Conservation (phyloP, 2,797 vertebrate genomes). For the Acropternis orthonyx region DNA sequence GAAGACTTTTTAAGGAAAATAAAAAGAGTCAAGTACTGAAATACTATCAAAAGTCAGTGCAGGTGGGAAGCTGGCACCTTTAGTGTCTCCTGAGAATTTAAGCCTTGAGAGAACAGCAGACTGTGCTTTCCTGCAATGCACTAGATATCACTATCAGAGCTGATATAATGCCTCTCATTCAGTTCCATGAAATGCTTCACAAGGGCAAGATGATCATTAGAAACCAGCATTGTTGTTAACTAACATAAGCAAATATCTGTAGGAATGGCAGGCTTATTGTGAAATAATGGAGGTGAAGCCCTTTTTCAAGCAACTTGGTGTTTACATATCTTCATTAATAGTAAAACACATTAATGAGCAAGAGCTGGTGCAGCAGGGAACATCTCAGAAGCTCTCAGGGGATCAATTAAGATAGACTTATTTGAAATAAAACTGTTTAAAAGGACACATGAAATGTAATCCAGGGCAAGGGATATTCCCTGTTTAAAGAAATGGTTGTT, state of each 20-base stretch:
- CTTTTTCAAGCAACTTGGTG: not conserved
- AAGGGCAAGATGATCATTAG: not conserved
- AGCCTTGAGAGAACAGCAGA: not conserved
- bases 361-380: constrained; percentile 26
- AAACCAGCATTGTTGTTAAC: not conserved
- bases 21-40: not conserved
- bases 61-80: not conserved
- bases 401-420: constrained; percentile 49
- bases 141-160: not conserved
- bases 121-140: not conserved
- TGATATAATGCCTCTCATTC: not conserved
- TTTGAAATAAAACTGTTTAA: constrained; percentile 34
- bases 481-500: not conserved
- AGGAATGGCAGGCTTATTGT: not conserved
- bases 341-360: constrained; percentile 8
- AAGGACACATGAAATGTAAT: constrained; percentile 13
- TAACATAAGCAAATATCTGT: constrained; percentile 9
- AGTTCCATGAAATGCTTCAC: not conserved
- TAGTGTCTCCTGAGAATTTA: not conserved
- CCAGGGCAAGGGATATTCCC: not conserved
- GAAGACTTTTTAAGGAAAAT: not conserved
- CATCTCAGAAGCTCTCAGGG: not conserved
- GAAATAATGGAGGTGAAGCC: constrained; percentile 34
- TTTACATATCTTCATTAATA: constrained; percentile 46
- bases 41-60: not conserved